These are phyloP conservation scores for Terrapene triunguis DNA, from an alignment of 2,113 vertebrate species.

Conservation along the genomic window DNA sequence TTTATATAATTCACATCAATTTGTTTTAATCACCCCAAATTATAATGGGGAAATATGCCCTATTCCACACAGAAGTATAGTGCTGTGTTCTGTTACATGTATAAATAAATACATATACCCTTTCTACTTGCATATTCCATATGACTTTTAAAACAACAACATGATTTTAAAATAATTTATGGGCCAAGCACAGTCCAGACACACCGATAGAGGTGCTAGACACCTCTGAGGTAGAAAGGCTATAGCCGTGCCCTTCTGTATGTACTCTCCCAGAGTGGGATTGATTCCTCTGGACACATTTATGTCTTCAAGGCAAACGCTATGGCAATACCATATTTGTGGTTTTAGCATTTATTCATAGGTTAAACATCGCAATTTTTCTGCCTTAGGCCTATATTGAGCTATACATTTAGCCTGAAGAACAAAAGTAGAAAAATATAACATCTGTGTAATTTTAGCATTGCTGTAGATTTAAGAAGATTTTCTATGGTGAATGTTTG, in stretches of 20 bases:
- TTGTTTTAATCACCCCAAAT: neutral
- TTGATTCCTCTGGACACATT: too few relatives aligned
- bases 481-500: neutral
- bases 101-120: neutral
- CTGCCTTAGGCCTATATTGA: neutral
- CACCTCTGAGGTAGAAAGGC: neutral
- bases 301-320: neutral
- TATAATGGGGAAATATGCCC: neutral
- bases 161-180: neutral
- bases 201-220: neutral
- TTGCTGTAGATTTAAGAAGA: neutral
- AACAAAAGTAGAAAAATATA: neutral
- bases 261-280: neutral
- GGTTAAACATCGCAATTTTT: neutral
- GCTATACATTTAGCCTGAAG: neutral
- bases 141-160: neutral
- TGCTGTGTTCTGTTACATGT: neutral
- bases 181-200: neutral
- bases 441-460: neutral
- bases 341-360: neutral
- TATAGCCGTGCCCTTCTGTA: neutral
- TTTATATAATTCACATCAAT: neutral
- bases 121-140: neutral
- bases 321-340: neutral
- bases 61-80: neutral